phyloP scores from a whole-genome alignment of 1,140 invertebrate genomes.

The Aphidius ervi region DNA sequence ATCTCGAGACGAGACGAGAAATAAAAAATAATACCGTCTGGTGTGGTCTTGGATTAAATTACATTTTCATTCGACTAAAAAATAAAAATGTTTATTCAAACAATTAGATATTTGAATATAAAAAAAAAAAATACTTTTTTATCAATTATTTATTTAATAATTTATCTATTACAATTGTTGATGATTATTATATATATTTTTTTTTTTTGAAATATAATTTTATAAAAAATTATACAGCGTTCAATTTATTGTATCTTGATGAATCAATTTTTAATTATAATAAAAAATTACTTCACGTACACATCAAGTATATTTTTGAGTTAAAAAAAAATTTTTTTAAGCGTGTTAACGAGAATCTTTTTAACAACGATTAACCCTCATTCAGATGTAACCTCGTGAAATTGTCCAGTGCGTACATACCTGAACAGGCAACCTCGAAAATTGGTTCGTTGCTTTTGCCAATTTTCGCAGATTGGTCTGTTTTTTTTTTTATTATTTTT shows the following conservation, averaged over 20 bases:
- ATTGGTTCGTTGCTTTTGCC: constrained; percentile 49
- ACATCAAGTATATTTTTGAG: neutral
- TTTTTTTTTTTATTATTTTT: constrained; percentile 17
- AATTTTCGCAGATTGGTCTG: constrained; percentile 50
- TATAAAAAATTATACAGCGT: too few species aligned
- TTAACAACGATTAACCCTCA: constrained; percentile 50
- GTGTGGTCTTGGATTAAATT: constrained; percentile 38
- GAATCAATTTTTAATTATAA: neutral
- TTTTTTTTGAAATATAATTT: too few species aligned
- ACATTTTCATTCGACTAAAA: constrained; percentile 27
- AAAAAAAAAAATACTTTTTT: too few species aligned
- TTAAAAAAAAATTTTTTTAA: constrained; percentile 32
- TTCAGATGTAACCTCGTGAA: constrained; percentile 29
- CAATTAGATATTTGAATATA: too few species aligned
- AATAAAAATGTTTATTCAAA: neutral
- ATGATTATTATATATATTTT: too few species aligned
- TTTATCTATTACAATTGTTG: too few species aligned
- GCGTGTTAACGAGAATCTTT: constrained; percentile 51
- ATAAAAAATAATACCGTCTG: constrained; percentile 26
- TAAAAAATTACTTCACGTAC: neutral
- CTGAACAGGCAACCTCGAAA: constrained; percentile 38
- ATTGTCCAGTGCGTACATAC: constrained; percentile 40
- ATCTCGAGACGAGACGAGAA: constrained; percentile 14
- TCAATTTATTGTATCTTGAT: too few species aligned
- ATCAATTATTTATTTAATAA: too few species aligned